Evolutionary conservation across 2,797 vertebrate species (phyloP).

Genomic region (Sebastolobus alascanus): DNA sequence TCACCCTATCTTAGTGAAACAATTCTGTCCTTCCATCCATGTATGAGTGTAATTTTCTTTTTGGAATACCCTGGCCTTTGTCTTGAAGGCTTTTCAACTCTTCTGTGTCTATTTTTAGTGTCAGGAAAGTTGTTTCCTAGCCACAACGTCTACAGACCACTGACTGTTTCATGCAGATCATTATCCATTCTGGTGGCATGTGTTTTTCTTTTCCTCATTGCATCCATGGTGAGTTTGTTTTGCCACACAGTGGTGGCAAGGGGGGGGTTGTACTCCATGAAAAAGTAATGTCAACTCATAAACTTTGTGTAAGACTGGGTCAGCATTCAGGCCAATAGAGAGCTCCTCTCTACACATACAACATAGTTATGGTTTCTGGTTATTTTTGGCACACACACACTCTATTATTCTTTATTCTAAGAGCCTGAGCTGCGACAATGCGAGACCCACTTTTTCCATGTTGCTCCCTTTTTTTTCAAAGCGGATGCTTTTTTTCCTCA

Average conservation of each 20-base stretch:
- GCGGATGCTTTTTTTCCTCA: background rate
- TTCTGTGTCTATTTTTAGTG: background rate
- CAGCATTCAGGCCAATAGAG: background rate
- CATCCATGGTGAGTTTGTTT: conserved; percentile 13
- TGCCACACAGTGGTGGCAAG: background rate
- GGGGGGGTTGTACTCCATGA: background rate
- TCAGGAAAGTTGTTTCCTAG: background rate
- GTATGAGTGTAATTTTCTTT: background rate
- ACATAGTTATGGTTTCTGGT: background rate
- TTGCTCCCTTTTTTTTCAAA: conserved; percentile 11
- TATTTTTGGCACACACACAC: background rate
- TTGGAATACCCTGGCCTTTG: background rate
- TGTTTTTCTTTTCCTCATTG: background rate
- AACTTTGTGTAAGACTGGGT: conserved; percentile 6
- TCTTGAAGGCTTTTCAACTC: background rate
- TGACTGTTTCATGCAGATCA: background rate
- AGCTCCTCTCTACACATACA: background rate
- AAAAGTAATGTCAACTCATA: background rate
- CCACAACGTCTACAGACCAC: background rate
- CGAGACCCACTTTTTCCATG: conserved; percentile 1
- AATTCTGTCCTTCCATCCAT: background rate
- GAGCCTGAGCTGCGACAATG: background rate
- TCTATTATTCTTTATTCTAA: background rate
- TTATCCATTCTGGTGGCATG: background rate
- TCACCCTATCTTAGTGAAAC: background rate